Evolutionary conservation across 2,888 invertebrate genomes (phyloP).

Genomic region (Ischnus inquisitorius): DNA sequence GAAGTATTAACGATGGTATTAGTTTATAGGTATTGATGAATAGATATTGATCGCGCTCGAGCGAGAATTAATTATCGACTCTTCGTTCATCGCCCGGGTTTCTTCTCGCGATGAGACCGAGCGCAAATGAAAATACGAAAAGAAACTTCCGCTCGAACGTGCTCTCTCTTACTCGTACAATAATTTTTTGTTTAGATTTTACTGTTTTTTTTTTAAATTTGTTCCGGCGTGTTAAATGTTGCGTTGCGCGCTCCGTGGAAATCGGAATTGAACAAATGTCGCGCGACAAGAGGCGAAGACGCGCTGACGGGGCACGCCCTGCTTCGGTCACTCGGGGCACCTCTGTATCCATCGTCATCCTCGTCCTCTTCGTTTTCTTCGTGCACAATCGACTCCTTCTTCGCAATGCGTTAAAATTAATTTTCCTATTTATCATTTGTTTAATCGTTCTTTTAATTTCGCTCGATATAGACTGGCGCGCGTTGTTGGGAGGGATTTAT

Average conservation of each 20-base stretch:
- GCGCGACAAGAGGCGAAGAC: conserved; percentile 42
- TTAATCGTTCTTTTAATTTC: conserved; percentile 61
- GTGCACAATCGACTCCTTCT: conserved; percentile 54
- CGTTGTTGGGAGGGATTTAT: conserved; percentile 4
- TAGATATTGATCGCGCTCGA: conserved; percentile 63
- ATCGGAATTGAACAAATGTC: conserved; percentile 47
- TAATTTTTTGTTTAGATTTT: conserved; percentile 8
- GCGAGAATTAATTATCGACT: conserved; percentile 16
- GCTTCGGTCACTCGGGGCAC: conserved; percentile 44
- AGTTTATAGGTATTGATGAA: conserved; percentile 68
- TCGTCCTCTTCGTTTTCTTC: conserved; percentile 9
- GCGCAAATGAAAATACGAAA: conserved; percentile 50
- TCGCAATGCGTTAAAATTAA: conserved; percentile 54
- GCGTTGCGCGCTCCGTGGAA: not conserved
- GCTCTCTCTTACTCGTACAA: conserved; percentile 51
- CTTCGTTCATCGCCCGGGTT: conserved; percentile 63
- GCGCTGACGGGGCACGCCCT: conserved; percentile 58
- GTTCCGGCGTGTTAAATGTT: conserved; percentile 7
- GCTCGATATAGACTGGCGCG: conserved; percentile 2
- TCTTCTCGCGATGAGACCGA: conserved; percentile 49
- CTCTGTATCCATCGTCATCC: conserved; percentile 4
- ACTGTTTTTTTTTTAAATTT: conserved; percentile 18
- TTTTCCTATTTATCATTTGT: conserved; percentile 50
- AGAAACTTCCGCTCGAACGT: conserved; percentile 42
- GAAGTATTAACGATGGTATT: conserved; percentile 60